Percentiles rank a stretch among this genome's conserved stretches.
These are phyloP conservation scores for Melanostigma gelatinosum DNA, from an alignment of 2,113 vertebrate genomes.

Conservation along the genomic window DNA sequence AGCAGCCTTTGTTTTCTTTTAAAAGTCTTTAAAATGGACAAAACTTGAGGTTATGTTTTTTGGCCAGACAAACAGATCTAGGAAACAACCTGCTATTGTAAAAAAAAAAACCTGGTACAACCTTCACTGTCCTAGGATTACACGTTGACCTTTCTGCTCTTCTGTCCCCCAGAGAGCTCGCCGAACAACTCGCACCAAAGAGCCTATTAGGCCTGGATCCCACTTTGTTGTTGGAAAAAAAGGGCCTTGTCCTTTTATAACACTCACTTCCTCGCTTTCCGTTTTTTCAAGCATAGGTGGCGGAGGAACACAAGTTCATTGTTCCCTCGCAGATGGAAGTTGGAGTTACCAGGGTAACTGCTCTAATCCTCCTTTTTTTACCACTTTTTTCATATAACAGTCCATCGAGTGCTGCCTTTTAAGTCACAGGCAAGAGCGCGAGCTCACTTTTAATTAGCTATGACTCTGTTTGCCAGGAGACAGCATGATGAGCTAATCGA, in stretches of 20 bases:
- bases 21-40: conserved; percentile 80
- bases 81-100: conserved; percentile 90
- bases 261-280: conserved; percentile 86
- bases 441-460: conserved; percentile 93
- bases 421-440: conserved; percentile 92
- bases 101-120: conserved; percentile 81
- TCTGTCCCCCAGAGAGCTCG: conserved; percentile 87
- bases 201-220: conserved; percentile 91
- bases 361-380: conserved; percentile 96
- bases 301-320: conserved; percentile 97
- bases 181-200: conserved; percentile 90
- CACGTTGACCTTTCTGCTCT: conserved; percentile 89
- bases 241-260: conserved; percentile 92
- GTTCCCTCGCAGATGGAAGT: conserved; percentile 97
- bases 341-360: conserved; percentile 99
- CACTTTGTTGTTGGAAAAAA: conserved; percentile 92
- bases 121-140: conserved; percentile 91
- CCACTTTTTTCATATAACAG: conserved; percentile 95
- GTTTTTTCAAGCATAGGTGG: conserved; percentile 91
- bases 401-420: conserved; percentile 97
- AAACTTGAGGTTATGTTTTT: conserved; percentile 84
- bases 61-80: conserved; percentile 83
- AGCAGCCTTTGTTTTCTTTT: conserved; percentile 32
- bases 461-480: conserved; percentile 92
- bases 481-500: conserved; percentile 98